phyloP scores from a whole-genome alignment of 2,888 invertebrate genomes.

The Laothoe populi region DNA sequence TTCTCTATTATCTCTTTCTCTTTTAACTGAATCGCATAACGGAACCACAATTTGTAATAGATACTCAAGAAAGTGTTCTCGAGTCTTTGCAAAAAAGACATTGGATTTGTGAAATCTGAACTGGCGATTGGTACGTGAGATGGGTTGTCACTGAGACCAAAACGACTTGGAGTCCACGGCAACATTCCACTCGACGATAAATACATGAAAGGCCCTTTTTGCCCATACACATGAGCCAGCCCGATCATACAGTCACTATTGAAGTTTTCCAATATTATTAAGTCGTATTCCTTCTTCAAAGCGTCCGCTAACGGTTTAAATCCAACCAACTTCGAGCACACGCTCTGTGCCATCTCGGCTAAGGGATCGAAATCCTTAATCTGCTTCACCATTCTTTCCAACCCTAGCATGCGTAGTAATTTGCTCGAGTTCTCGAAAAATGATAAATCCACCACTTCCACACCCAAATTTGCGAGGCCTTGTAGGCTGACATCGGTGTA shows the following conservation, averaged over 20 bases:
- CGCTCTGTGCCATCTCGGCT: slow-evolving; percentile 58
- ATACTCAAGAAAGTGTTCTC: slow-evolving; percentile 62
- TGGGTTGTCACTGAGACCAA: slow-evolving; percentile 78
- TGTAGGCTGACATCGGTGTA: slow-evolving; percentile 74
- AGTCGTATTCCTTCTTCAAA: slow-evolving; percentile 83
- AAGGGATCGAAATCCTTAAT: slow-evolving; percentile 59
- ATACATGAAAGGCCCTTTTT: slow-evolving; percentile 83
- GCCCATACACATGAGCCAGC: slow-evolving; percentile 80
- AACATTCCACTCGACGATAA: slow-evolving; percentile 83
- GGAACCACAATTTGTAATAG: slow-evolving; percentile 64
- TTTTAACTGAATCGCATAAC: slow-evolving; percentile 58
- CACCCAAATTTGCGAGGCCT: slow-evolving; percentile 62
- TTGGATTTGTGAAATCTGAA: slow-evolving; percentile 70
- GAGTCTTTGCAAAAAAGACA: slow-evolving; percentile 80
- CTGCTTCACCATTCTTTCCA: slow-evolving; percentile 56
- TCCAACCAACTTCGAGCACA: slow-evolving; percentile 69
- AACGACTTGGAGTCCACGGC: slow-evolving; percentile 81
- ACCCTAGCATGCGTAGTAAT: slow-evolving; percentile 50
- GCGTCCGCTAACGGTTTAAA: slow-evolving; percentile 66
- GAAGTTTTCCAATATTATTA: slow-evolving; percentile 86
- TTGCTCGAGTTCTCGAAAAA: slow-evolving; percentile 54
- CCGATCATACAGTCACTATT: slow-evolving; percentile 87
- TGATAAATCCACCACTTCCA: slow-evolving; percentile 64
- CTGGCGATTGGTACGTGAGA: slow-evolving; percentile 83
- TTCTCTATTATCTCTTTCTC: slow-evolving; percentile 71